Evolutionary conservation across 2,888 invertebrate genomes (phyloP).

Genomic region (Scaeva pyrastri): DNA sequence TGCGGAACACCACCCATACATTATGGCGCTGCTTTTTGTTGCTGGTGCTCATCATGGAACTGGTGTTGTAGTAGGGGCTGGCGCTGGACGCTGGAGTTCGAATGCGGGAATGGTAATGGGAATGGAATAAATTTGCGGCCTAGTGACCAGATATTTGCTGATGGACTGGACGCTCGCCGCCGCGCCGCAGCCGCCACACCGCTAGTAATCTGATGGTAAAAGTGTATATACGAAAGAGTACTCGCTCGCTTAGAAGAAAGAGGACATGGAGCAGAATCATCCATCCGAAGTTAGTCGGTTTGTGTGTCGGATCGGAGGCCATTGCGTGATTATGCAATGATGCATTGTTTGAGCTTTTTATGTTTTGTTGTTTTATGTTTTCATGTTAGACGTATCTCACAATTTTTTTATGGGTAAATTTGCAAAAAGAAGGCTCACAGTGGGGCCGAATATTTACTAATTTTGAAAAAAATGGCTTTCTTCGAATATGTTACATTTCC

Average conservation of each 20-base stretch:
- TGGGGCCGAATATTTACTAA: background rate
- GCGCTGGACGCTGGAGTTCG: too few relatives aligned
- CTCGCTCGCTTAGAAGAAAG: background rate
- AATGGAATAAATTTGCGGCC: slow-evolving; percentile 73
- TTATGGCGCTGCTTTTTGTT: slow-evolving; percentile 48
- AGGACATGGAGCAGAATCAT: slow-evolving; percentile 47
- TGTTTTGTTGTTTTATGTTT: slow-evolving; percentile 19
- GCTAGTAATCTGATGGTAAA: slow-evolving; percentile 36
- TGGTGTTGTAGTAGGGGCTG: background rate
- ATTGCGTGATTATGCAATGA: slow-evolving; percentile 76
- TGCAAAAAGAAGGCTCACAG: slow-evolving; percentile 14
- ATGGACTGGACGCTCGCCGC: slow-evolving; percentile 44
- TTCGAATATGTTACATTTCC: too few relatives aligned
- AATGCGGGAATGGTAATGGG: too few relatives aligned
- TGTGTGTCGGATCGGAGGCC: slow-evolving; percentile 75
- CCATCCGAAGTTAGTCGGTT: slow-evolving; percentile 76
- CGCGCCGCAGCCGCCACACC: too few relatives aligned
- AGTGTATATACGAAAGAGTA: background rate
- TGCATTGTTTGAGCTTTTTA: slow-evolving; percentile 65
- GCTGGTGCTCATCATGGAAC: slow-evolving; percentile 51
- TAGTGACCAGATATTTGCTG: slow-evolving; percentile 69
- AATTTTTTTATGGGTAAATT: slow-evolving; percentile 35
- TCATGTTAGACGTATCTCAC: slow-evolving; percentile 32
- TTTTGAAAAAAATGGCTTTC: background rate
- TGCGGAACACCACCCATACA: slow-evolving; percentile 72